phyloP scores from a whole-genome alignment of 1,140 invertebrate species.

The Drosophila bifasciata region DNA sequence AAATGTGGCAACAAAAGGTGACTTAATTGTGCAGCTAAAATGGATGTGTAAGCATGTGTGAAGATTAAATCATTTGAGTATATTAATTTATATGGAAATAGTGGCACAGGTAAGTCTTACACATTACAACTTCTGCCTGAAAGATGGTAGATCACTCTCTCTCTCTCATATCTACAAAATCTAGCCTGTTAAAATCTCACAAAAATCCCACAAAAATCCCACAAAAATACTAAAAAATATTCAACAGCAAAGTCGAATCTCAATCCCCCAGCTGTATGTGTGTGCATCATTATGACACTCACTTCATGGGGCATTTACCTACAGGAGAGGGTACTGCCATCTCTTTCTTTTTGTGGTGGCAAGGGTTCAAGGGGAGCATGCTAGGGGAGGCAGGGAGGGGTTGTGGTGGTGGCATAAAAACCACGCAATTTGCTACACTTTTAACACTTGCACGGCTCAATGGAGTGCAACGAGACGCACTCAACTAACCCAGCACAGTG shows the following conservation, averaged over 20 bases:
- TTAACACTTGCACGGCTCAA: constrained; percentile 80
- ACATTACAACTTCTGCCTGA: too few relatives aligned
- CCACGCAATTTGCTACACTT: constrained; percentile 79
- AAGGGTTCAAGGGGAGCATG: too few relatives aligned
- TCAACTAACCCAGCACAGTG: constrained; percentile 37
- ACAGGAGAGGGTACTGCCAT: not conserved
- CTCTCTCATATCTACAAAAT: too few relatives aligned
- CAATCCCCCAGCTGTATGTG: not conserved
- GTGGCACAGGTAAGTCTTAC: too few relatives aligned
- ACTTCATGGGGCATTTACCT: not conserved
- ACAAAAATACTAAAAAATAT: not conserved
- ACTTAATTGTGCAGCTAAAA: too few relatives aligned
- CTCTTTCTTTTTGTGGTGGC: not conserved
- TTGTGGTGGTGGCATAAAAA: constrained; percentile 52
- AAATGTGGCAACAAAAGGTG: too few relatives aligned
- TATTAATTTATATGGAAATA: too few relatives aligned
- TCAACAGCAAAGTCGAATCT: not conserved
- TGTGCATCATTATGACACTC: constrained; percentile 18
- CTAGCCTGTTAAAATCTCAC: not conserved
- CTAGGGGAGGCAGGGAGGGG: too few relatives aligned
- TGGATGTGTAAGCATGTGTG: too few relatives aligned
- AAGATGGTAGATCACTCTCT: too few relatives aligned
- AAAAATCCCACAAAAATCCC: not conserved
- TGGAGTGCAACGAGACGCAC: constrained; percentile 75
- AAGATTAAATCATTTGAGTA: too few relatives aligned